Evolutionary conservation across 2,113 vertebrate species (phyloP), one percentile per base, ranked within the genome.

Genomic region (Hemichromis elongatus): DNA sequence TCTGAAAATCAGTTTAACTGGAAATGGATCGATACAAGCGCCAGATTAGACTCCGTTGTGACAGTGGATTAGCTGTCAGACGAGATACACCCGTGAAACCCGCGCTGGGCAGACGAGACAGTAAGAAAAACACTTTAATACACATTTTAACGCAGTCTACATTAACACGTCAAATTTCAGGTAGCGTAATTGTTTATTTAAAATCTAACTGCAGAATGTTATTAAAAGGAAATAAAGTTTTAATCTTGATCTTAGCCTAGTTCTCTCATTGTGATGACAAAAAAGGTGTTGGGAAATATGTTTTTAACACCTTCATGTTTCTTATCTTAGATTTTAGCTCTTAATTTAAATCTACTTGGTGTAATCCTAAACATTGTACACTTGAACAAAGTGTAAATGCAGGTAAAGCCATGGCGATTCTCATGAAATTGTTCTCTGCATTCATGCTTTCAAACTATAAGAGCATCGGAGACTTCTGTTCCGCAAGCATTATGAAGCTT

Each of bases 51-150:
- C 18, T 28, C 24, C 37, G 35, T 10, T 57, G 8, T 16, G 37
- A 21, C 11, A n/a, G 24, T 5, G 78, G 77, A 45, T 11, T 57
- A 11, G 2, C 40, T 2, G 19, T 42, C 5, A 88, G 79, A 73
- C 35, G 6, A 78, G 92, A 92, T 45, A 94, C 93, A 10, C 89
- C 93, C 0, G 1, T 88, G 73, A 94, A 90, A 53, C 2, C 10
- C 4, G 5, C 42, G 5, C 18, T 13, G 7, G n/a, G 28, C 30
- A 82, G 77, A 61, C 13, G 57, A 54, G 1, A 13, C 7, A 53
- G 94, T 94, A 90, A 93, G 90, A 91, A 70, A 35, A 7, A 19
- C 6, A 24, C 55, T 53, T 10, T 19, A 4, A 79, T 21, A 81
- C 75, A 66, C 37, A 42, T 59, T 30, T 50, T 12, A 75, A 30